Base-by-base conservation (phyloP, 2,888 invertebrate genomes). In the Epistrophe grossulariae region DNA sequence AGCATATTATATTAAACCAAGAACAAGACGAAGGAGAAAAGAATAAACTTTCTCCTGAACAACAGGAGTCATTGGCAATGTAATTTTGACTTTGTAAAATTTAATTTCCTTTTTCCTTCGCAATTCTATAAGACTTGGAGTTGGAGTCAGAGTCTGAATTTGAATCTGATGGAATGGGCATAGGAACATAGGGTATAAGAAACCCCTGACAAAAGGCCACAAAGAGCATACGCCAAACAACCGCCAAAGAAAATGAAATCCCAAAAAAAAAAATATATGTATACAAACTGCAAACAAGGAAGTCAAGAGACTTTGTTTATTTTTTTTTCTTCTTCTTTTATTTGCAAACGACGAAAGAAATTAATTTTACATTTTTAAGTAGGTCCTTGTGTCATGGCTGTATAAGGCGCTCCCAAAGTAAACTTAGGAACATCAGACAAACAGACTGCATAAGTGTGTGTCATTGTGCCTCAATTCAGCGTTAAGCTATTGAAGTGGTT, bases 11-110 rank as follows among this genome's bases (percentile, higher is more conserved):
- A 10, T 15, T 31, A 31, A 4, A 31, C 35, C 35, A 50, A 40
- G 50, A 28, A 52, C 19, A 71, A 74, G 38, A 55, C 35, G 24
- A 45, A 35, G 19, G 3, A 38, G 28, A 66, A 50, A 35, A 71
- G 68, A 79, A 87, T 87, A 87, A 83, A 87, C 87, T 87, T 87
- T 83, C 87, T 71, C 79, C 59, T 24, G 76, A 83, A 79, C 87
- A 87, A 87, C 87, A 87, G 87, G 87, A 87, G 87, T 87, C 87
- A 87, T 87, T 87, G 87, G 79, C 87, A 87, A 87, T 87, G 87
- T 87, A 83, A 87, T 91, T 91, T 91, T 91, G 90, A 90, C 89
- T 90, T 90, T 90, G 89, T 87, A 84, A 91, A 91, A 91, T 91
- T 91, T 91, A 91, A 91, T 91, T 91, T 91, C 91, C 91, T 82